phyloP scores from a whole-genome alignment of 2,888 invertebrate species.

The Euphydryas editha region DNA sequence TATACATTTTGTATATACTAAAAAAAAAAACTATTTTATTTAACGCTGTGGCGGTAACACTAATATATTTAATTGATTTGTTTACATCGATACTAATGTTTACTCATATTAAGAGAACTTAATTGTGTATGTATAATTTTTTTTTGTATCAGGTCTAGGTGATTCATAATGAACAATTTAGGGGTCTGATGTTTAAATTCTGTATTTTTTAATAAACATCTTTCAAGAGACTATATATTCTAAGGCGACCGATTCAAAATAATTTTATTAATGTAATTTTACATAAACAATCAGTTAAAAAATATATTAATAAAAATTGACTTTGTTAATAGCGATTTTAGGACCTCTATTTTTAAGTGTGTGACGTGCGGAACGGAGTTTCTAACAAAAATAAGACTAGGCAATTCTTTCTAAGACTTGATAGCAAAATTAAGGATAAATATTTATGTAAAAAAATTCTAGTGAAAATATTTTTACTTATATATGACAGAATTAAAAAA shows the following conservation, averaged over 20 bases:
- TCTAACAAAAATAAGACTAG: slow-evolving; percentile 15
- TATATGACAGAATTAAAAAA: slow-evolving; percentile 10
- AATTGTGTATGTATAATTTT: slow-evolving; percentile 5
- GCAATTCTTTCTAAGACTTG: slow-evolving; percentile 32
- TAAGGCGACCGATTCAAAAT: too few species aligned
- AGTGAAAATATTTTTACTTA: slow-evolving; percentile 16
- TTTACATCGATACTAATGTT: slow-evolving; percentile 11
- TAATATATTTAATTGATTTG: slow-evolving; percentile 23
- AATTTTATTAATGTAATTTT: neutral
- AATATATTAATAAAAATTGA: neutral
- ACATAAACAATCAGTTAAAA: neutral
- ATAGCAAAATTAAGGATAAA: slow-evolving; percentile 25
- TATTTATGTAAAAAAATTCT: slow-evolving; percentile 28
- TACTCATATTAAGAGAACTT: neutral
- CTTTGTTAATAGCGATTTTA: too few species aligned
- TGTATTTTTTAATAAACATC: neutral
- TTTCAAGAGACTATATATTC: neutral
- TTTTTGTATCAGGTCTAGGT: slow-evolving; percentile 21
- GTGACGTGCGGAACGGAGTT: neutral
- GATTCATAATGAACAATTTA: neutral
- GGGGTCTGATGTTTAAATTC: neutral
- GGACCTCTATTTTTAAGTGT: slow-evolving; percentile 3
- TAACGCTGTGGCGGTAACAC: slow-evolving; percentile 11
- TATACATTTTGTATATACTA: slow-evolving; percentile 40
- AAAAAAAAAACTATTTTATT: slow-evolving; percentile 20